These are phyloP conservation scores for Cecropterus lyciades DNA, from an alignment of 1,140 invertebrate species.

Conservation along the genomic window DNA sequence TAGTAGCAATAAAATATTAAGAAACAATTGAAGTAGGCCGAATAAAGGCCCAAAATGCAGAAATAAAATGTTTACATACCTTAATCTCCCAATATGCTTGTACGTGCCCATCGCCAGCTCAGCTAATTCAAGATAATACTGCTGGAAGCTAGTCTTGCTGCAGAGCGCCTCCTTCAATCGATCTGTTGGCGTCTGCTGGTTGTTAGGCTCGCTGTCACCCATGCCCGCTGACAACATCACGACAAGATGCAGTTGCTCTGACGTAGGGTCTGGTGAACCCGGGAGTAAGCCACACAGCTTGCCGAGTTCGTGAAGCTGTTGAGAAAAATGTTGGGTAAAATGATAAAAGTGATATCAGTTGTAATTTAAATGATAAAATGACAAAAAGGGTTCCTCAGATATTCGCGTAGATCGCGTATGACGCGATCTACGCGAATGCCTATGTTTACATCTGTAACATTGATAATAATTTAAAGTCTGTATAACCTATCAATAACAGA, in stretches of 20 bases:
- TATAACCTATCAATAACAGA: too few species aligned
- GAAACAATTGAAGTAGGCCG: too few species aligned
- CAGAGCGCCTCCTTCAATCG: constrained; percentile 96
- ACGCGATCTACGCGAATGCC: too few species aligned
- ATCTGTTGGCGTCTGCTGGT: constrained; percentile 89
- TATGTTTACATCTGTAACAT: too few species aligned
- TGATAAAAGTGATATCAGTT: too few species aligned
- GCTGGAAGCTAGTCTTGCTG: constrained; percentile 94
- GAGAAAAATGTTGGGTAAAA: constrained; percentile 16
- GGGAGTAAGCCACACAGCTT: constrained; percentile 96
- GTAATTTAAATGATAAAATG: too few species aligned
- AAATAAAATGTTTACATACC: constrained; percentile 53
- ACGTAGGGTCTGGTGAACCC: constrained; percentile 89
- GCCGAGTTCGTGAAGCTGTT: constrained; percentile 92
- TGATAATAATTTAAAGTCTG: too few species aligned
- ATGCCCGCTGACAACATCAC: constrained; percentile 96
- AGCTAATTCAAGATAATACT: constrained; percentile 96
- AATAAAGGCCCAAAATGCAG: too few species aligned
- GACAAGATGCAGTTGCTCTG: constrained; percentile 94
- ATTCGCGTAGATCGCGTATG: too few species aligned
- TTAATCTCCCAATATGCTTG: constrained; percentile 94
- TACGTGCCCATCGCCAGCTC: constrained; percentile 98
- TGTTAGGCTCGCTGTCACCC: constrained; percentile 86
- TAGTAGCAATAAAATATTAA: too few species aligned
- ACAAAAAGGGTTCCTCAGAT: too few species aligned